Evolutionary conservation across 2,113 vertebrate genomes (phyloP), one percentile per base, ranked within the genome.

Genomic region (Oncorhynchus masou): DNA sequence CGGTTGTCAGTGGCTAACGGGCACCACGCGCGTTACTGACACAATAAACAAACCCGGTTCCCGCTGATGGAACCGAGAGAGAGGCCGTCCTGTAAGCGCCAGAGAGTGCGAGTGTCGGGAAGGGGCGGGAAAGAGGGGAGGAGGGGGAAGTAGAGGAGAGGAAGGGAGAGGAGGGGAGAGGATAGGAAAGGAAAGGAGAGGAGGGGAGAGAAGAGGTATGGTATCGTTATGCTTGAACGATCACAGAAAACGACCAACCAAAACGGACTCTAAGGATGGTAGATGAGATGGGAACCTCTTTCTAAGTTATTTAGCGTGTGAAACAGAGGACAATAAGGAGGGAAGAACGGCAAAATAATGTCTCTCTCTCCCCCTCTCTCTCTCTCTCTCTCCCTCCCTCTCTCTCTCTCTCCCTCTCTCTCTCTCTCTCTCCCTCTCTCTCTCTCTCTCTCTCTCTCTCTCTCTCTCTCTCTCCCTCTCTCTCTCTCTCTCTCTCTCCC

Each of bases 11-110:
- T 12, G 79, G 80, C 81, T 70, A 68, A 77, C 77, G 77, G 74
- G 57, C 64, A 79, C 67, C 80, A 71, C 71, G 13, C 27, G 25
- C 15, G 24, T 57, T 77, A 82, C 74, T 66, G 79, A 65, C 48
- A 79, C 19, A 83, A 75, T 84, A 81, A 82, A 83, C 83, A 82
- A n/a, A 12, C 48, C 72, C 73, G 24, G 48, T 78, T 86, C 79
- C 76, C 67, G 25, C 81, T 84, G 83, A 78, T 75, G 29, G 49
- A 51, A 51, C 48, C 13, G 48, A 51, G 11, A 51, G 11, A 51
- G 57, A 24, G 25, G 3, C 24, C 5, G 66, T 68, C 25, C 25
- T 15, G 15, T 29, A 68, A 68, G 27, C 72, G 75, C 76, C 70
- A 83, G 84, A 77, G 73, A 78, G 80, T 20, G n/a, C 22, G 45